A percentile compares a stretch with the other conserved stretches of the same genome.
Conservation (phyloP, 2,113 vertebrate species). For the Muntiacus muntjak region DNA sequence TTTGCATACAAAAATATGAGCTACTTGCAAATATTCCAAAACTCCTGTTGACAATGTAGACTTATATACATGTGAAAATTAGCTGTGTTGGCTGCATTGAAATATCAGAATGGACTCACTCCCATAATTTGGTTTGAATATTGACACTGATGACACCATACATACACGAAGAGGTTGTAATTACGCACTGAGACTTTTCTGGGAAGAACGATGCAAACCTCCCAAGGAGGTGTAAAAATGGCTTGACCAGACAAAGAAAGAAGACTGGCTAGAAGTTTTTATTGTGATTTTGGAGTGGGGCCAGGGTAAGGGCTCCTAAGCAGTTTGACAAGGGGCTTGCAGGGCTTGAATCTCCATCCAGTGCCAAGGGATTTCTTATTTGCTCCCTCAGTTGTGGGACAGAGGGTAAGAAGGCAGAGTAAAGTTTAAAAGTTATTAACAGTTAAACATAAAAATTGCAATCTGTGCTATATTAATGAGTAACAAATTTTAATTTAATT, state of each 20-base stretch:
- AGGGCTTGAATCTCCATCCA: not conserved
- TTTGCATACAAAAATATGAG: not conserved
- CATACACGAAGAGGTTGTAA: fast-evolving
- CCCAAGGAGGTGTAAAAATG: not conserved
- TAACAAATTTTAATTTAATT: not conserved
- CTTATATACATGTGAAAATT: not conserved
- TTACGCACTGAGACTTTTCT: not conserved
- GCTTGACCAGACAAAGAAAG: not conserved
- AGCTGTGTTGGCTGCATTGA: not conserved
- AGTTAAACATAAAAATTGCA: not conserved
- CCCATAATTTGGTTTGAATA: not conserved
- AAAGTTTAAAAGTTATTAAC: not conserved
- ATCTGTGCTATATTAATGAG: not conserved
- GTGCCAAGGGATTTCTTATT: not conserved
- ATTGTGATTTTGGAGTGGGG: not conserved
- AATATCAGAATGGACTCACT: not conserved
- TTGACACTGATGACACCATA: not conserved
- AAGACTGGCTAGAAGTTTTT: not conserved
- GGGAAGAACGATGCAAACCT: not conserved
- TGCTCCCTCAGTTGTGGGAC: not conserved
- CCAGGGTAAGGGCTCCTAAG: not conserved
- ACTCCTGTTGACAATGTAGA: not conserved
- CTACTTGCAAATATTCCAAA: not conserved
- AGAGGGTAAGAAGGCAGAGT: not conserved
- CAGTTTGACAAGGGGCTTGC: not conserved